Conservation (phyloP, 2,888 invertebrate species). For the Taphrorychus bicolor region DNA sequence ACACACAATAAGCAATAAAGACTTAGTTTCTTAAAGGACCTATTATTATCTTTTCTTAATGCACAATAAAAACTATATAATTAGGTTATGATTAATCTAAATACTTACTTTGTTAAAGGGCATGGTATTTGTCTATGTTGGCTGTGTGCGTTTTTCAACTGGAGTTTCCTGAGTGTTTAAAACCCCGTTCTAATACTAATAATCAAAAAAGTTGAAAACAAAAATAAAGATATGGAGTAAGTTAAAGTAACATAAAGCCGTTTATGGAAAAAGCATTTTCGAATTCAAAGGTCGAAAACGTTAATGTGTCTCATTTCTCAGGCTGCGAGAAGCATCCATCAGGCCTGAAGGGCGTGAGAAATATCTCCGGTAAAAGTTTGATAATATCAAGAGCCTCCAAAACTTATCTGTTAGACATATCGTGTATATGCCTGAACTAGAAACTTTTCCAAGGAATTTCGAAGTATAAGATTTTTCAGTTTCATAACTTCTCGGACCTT, state of each 20-base stretch:
- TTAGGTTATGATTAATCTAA: too few relatives aligned
- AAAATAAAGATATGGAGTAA: too few relatives aligned
- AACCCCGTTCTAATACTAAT: too few relatives aligned
- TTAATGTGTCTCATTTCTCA: background rate
- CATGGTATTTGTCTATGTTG: conserved; percentile 57
- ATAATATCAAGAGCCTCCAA: conserved; percentile 31
- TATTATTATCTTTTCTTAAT: too few relatives aligned
- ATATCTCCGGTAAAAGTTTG: conserved; percentile 22
- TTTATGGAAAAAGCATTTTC: too few relatives aligned
- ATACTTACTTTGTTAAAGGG: too few relatives aligned
- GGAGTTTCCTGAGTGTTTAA: too few relatives aligned
- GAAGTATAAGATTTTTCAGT: conserved; percentile 13
- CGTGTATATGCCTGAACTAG: conserved; percentile 10
- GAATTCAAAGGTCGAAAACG: too few relatives aligned
- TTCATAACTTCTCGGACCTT: conserved; percentile 14
- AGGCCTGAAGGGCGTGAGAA: conserved; percentile 17
- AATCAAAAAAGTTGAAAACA: too few relatives aligned
- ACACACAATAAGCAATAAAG: background rate
- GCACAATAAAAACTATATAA: too few relatives aligned
- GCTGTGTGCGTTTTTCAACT: conserved; percentile 54
- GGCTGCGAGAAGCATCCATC: background rate
- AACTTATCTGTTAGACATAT: conserved; percentile 26
- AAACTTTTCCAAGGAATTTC: conserved; percentile 24
- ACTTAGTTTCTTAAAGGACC: background rate
- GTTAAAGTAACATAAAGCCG: too few relatives aligned